These are phyloP conservation scores for Panurus biarmicus DNA, from an alignment of 2,113 vertebrate species.

Conservation along the genomic window DNA sequence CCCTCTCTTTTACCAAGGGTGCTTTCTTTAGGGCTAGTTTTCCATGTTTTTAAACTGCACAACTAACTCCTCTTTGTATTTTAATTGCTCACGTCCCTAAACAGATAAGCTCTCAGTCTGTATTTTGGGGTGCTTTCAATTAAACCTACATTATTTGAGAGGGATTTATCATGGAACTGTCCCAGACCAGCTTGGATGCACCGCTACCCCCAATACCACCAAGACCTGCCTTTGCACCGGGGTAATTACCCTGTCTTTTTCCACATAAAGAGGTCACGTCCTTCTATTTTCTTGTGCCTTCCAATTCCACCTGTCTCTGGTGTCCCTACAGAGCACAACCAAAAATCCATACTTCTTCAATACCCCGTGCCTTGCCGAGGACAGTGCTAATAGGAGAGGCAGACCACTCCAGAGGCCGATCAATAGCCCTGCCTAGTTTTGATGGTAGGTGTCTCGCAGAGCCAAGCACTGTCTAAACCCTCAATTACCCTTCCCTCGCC, in stretches of 20 bases:
- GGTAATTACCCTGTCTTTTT: not conserved
- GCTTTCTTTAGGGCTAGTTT: not conserved
- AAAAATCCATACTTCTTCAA: slow-evolving; percentile 40
- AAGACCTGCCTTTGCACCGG: not conserved
- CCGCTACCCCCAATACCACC: not conserved
- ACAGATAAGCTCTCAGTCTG: not conserved
- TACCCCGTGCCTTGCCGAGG: not conserved
- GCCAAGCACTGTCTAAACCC: not conserved
- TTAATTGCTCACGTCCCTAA: not conserved
- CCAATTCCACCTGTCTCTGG: not conserved
- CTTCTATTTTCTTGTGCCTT: not conserved
- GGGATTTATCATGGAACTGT: not conserved
- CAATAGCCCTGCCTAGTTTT: slow-evolving; percentile 14
- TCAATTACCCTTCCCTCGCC: slow-evolving; percentile 28
- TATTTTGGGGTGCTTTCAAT: not conserved
- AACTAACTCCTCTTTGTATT: not conserved
- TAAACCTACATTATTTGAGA: not conserved
- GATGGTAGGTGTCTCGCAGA: not conserved
- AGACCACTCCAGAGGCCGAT: slow-evolving; percentile 36
- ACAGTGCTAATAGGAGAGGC: slow-evolving; percentile 32
- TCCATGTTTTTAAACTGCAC: not conserved
- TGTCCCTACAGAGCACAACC: not conserved
- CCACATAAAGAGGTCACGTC: not conserved
- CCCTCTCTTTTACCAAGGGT: not conserved
- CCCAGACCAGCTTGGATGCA: fast-evolving